phyloP scores from a whole-genome alignment of 35 echinoderm and acorn worm species.

The Nesometra sesokonis region DNA sequence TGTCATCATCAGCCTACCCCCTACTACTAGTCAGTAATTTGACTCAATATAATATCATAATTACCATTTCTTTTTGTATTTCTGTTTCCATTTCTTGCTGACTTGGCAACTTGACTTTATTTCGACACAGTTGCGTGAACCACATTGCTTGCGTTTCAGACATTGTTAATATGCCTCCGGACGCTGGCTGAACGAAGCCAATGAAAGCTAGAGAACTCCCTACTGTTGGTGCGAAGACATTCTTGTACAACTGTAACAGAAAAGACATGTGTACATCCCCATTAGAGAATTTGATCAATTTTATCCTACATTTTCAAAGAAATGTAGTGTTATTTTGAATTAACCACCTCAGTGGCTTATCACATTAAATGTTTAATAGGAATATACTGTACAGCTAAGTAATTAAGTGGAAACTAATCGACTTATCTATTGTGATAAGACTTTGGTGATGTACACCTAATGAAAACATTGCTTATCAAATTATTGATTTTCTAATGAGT shows the following conservation, averaged over 20 bases:
- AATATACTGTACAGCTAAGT: no score
- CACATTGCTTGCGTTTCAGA: constrained; percentile 89
- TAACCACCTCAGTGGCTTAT: no score
- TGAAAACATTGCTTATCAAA: no score
- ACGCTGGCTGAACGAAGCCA: constrained; percentile 92
- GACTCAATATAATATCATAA: no score
- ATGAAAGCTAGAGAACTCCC: constrained; percentile 81
- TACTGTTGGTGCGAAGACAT: constrained; percentile 74
- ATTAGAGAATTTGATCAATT: background rate
- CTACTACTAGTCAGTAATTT: background rate
- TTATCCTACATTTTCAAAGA: background rate
- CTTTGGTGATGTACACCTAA: no score
- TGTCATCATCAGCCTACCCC: no score
- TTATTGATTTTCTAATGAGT: no score
- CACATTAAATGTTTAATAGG: no score
- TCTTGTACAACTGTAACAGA: constrained; percentile 72
- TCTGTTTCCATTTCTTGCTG: constrained; percentile 24
- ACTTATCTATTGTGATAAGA: no score
- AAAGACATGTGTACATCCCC: no score
- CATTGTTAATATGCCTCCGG: constrained; percentile 83
- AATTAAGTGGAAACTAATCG: no score
- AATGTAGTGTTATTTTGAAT: no score
- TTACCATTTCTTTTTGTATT: constrained; percentile 58
- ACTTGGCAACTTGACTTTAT: constrained; percentile 43
- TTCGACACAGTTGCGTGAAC: constrained; percentile 80